Evolutionary conservation across 2,113 vertebrate genomes (phyloP).

Genomic region (Phylloscopus trochilus): DNA sequence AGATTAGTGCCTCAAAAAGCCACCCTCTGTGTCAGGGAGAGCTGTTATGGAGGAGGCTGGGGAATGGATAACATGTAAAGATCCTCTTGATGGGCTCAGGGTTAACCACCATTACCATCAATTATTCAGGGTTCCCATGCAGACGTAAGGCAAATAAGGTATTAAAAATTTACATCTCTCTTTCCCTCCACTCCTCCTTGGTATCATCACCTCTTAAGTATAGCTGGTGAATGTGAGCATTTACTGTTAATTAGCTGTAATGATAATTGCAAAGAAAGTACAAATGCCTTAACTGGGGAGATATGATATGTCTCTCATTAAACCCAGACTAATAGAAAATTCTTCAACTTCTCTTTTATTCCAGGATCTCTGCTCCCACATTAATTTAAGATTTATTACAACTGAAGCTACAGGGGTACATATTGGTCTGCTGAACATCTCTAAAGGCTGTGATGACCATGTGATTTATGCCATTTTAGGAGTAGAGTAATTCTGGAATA

Average conservation of each 20-base stretch:
- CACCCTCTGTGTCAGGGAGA: neutral
- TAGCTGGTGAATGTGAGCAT: neutral
- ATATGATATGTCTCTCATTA: neutral
- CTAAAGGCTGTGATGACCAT: neutral
- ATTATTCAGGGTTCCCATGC: constrained; percentile 34
- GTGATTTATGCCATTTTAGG: neutral
- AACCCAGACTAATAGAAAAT: constrained; percentile 11
- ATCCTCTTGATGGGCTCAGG: neutral
- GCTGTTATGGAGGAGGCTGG: neutral
- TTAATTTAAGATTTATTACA: constrained; percentile 10
- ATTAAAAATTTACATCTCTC: constrained; percentile 13
- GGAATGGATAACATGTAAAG: neutral
- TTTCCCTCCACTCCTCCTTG: neutral
- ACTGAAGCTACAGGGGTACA: neutral
- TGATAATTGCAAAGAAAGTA: constrained; percentile 21
- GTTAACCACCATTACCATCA: constrained; percentile 32
- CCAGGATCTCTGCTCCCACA: neutral
- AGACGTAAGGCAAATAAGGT: constrained; percentile 6
- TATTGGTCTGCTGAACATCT: neutral
- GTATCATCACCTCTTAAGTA: constrained; percentile 8
- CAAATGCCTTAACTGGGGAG: neutral
- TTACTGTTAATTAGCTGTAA: constrained; percentile 52
- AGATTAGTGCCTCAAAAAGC: neutral
- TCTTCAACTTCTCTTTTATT: neutral
- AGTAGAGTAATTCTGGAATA: neutral